Percentiles rank a stretch among this genome's conserved stretches.
Evolutionary conservation across 2,888 invertebrate genomes (phyloP).

Genomic region (Limenitis camilla): DNA sequence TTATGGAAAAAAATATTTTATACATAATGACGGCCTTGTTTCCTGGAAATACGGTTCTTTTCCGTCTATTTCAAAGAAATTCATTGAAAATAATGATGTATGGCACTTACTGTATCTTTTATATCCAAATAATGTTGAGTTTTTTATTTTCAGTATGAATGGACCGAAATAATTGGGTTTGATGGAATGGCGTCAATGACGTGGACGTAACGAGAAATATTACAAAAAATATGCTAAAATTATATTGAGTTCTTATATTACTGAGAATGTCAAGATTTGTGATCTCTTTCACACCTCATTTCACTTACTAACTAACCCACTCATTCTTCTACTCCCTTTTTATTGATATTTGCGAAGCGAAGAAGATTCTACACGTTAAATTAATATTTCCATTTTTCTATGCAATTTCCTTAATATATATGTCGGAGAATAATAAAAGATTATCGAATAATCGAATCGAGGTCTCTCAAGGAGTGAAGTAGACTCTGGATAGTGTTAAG

Average conservation of each 20-base stretch:
- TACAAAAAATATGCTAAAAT: not conserved
- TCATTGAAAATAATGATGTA: constrained; percentile 3
- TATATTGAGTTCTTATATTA: not conserved
- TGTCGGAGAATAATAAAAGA: too few species aligned
- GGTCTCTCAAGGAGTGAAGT: too few species aligned
- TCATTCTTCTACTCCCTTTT: too few species aligned
- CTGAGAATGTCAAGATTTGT: not conserved
- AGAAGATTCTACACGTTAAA: too few species aligned
- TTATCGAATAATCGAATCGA: too few species aligned
- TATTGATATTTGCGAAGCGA: too few species aligned
- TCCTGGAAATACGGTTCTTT: constrained; percentile 1
- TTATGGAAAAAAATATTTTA: too few species aligned
- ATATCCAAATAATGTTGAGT: constrained; percentile 1
- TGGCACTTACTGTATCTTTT: constrained; percentile 1
- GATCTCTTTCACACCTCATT: too few species aligned
- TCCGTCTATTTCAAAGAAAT: constrained; percentile 2
- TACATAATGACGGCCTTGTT: constrained; percentile 1
- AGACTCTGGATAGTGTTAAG: too few species aligned
- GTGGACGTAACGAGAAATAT: not conserved
- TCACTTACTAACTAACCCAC: too few species aligned
- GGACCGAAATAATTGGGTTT: constrained; percentile 5
- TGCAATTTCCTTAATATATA: too few species aligned
- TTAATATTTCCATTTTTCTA: too few species aligned
- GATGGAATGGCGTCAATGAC: constrained; percentile 5
- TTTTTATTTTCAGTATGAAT: constrained; percentile 3